These are phyloP conservation scores for Bradypodion pumilum DNA, from an alignment of 2,797 vertebrate genomes.

Conservation along the genomic window DNA sequence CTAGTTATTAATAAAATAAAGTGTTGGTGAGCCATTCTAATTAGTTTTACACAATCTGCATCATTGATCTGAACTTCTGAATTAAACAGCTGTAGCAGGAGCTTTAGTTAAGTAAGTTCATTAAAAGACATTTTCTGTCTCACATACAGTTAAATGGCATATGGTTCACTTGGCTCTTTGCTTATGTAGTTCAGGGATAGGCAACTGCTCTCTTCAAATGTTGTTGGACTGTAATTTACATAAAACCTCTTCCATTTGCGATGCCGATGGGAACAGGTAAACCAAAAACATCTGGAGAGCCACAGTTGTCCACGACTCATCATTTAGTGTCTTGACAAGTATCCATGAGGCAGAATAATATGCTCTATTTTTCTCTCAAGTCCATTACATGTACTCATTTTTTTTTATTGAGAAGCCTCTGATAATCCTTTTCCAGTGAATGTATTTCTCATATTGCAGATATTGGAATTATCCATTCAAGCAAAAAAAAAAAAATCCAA, in stretches of 20 bases:
- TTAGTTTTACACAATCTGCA: not conserved
- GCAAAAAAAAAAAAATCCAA: not conserved
- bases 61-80: not conserved
- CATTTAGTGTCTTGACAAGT: not conserved
- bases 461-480: not conserved
- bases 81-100: not conserved
- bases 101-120: not conserved
- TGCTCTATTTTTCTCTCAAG: not conserved
- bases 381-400: too few relatives aligned
- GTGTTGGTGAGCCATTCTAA: conserved; percentile 1
- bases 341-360: not conserved
- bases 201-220: too few relatives aligned
- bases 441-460: not conserved
- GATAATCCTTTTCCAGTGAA: not conserved
- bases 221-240: too few relatives aligned
- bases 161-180: not conserved
- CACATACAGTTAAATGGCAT: not conserved
- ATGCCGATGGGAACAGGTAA: too few relatives aligned
- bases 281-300: too few relatives aligned
- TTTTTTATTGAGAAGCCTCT: not conserved
- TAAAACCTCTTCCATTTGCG: too few relatives aligned
- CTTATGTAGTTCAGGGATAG: not conserved
- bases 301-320: too few relatives aligned
- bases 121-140: not conserved
- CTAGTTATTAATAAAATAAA: conserved; percentile 18